Conservation (phyloP, 2,113 vertebrate species). For the Crypturellus undulatus region DNA sequence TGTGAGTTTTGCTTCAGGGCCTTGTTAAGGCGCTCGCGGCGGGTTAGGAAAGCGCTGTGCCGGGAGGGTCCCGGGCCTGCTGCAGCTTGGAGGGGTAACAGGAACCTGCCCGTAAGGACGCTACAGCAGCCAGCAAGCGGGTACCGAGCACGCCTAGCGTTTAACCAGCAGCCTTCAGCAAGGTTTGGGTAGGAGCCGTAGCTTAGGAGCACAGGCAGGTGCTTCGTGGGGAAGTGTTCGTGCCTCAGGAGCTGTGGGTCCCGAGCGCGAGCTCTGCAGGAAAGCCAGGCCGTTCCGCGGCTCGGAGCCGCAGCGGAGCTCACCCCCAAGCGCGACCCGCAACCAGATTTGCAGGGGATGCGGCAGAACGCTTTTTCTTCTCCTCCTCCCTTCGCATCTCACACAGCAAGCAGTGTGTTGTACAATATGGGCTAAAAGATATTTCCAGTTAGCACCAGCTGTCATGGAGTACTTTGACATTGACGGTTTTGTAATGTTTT, state of each 20-base stretch:
- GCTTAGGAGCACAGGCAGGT: no score
- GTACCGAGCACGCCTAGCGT: no score
- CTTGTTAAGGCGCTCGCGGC: not conserved
- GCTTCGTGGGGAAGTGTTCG: fast-evolving
- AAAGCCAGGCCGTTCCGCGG: not conserved
- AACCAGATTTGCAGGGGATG: not conserved
- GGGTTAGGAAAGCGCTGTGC: not conserved
- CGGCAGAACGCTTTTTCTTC: not conserved
- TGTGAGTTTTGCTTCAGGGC: not conserved
- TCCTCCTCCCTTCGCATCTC: not conserved
- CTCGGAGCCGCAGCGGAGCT: not conserved
- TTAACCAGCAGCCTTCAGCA: not conserved
- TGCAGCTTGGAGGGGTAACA: not conserved
- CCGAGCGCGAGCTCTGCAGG: not conserved
- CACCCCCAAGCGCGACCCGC: no score
- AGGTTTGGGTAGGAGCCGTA: not conserved
- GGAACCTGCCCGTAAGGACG: not conserved
- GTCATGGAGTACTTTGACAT: not conserved
- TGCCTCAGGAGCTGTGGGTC: no score
- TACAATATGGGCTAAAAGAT: not conserved
- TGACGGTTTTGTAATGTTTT: not conserved
- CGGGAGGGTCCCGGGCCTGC: no score
- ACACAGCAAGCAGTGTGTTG: not conserved
- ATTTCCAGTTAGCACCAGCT: not conserved
- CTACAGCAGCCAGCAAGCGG: not conserved